A percentile compares a stretch with the other conserved stretches of the same genome.
Evolutionary conservation across 2,797 vertebrate species (phyloP).

Genomic region (Melopsittacus undulatus): DNA sequence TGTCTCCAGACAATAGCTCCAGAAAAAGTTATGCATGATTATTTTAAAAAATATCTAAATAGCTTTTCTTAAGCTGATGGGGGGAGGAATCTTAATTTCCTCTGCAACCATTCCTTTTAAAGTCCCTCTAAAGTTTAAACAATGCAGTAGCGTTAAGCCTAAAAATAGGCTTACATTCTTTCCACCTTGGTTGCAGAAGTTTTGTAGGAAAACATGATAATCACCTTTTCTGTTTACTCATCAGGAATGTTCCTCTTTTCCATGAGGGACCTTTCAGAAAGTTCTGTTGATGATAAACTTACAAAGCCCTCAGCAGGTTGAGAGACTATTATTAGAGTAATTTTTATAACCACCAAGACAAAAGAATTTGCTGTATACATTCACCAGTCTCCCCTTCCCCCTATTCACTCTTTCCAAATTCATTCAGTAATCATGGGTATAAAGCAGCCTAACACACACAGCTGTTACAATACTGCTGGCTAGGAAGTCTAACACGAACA

Average conservation of each 20-base stretch:
- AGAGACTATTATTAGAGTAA: neutral
- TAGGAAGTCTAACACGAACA: neutral
- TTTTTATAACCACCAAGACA: neutral
- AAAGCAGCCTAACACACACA: neutral
- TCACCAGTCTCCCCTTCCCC: neutral
- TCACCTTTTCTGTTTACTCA: neutral
- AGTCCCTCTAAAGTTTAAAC: conserved; percentile 4
- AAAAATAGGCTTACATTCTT: conserved; percentile 35
- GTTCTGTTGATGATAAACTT: neutral
- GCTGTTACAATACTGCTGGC: neutral
- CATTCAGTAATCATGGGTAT: neutral
- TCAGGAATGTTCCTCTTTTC: neutral
- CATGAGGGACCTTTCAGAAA: neutral
- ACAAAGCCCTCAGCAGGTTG: neutral
- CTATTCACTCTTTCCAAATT: neutral
- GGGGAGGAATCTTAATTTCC: neutral
- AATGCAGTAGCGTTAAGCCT: neutral
- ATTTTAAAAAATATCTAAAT: neutral
- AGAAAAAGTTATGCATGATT: neutral
- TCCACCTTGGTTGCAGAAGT: neutral
- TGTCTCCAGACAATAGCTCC: neutral
- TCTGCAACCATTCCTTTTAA: conserved; percentile 8
- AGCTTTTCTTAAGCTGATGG: neutral
- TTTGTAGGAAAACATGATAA: neutral
- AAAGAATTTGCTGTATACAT: neutral